Conservation (phyloP, 2,888 invertebrate species). For the Cetonia aurata region DNA sequence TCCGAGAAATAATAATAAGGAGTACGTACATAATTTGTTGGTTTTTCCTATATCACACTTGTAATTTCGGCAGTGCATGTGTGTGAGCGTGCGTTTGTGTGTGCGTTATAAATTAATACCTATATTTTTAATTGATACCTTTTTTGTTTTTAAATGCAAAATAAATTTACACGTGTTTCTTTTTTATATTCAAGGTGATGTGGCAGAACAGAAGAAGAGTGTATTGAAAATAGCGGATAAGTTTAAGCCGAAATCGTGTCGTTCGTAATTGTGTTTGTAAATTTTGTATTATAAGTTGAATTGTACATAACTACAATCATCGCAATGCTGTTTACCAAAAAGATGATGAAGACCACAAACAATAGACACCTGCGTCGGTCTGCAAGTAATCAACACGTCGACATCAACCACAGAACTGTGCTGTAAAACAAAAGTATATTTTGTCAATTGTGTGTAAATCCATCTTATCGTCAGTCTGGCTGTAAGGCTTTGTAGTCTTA, state of each 20-base stretch:
- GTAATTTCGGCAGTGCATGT: constrained; percentile 19
- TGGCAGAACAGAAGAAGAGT: constrained; percentile 43
- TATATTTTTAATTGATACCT: constrained; percentile 21
- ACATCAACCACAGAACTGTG: background rate
- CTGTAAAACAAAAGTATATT: constrained; percentile 16
- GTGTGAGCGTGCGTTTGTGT: background rate
- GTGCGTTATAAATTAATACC: background rate
- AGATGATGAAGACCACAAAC: background rate
- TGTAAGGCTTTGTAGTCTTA: too few relatives aligned
- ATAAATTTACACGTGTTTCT: constrained; percentile 34
- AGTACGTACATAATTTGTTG: background rate
- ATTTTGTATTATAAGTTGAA: constrained; percentile 39
- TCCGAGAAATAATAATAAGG: constrained; percentile 2
- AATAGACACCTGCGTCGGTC: background rate
- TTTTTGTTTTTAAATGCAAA: constrained; percentile 13
- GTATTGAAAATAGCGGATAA: constrained; percentile 35
- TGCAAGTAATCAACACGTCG: background rate
- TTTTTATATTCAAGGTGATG: constrained; percentile 42
- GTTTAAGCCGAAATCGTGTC: constrained; percentile 31
- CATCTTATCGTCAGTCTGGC: too few relatives aligned
- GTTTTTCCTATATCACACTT: background rate
- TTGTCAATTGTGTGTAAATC: background rate
- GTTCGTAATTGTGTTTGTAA: constrained; percentile 37
- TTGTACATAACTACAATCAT: constrained; percentile 26
- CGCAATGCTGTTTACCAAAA: constrained; percentile 14